Base-by-base conservation (phyloP, 2,113 vertebrate species). In the Ciconia boyciana region DNA sequence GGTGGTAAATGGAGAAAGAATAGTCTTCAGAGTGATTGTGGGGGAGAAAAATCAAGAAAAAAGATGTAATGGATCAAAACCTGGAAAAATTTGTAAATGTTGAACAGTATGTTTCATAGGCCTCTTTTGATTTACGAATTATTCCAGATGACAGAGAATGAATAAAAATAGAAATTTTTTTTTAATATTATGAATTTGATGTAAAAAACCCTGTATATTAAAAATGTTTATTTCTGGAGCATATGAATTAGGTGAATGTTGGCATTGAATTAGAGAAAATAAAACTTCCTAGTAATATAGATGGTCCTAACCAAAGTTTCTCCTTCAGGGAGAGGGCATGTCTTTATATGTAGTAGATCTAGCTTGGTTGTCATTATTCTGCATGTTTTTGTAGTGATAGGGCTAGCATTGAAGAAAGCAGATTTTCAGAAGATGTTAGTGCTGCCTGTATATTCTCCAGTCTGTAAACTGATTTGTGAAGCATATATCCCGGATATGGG, bases 401-500 rank as follows among this genome's bases (percentile, higher is more conserved):
- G 16, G 25, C 31, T 52, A 36, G 19, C 9, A 2, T 8, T 76
- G 57, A 43, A 29, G 43, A 62, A 65, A 5, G 11, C 25, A 61
- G 51, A 31, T 14, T 24, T 29, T 58, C 2, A 4, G 36, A 57
- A 83, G 31, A 26, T 58, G 3, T 3, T 57, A 8, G 12, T 51
- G 31, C 57, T 91, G 54, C 58, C 9, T 88, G 17, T 52, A 7
- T 80, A 64, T 88, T 64, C 39, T 71, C 14, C 26, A 44, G 1
- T 54, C 69, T 55, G 25, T 72, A 69, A 90, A 71, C 0, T 54
- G 3, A 34, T 43, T 29, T 52, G 11, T 70, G 69, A 91, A 87
- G 70, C 3, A 4, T 6, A 5, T 4, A 10, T 44, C 69, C 8
- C 3, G 51, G 11, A 20, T 24, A 29, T 0, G 1, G 36, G 41